Base-by-base conservation (phyloP, 2,113 vertebrate species). In the Guaruba guarouba region DNA sequence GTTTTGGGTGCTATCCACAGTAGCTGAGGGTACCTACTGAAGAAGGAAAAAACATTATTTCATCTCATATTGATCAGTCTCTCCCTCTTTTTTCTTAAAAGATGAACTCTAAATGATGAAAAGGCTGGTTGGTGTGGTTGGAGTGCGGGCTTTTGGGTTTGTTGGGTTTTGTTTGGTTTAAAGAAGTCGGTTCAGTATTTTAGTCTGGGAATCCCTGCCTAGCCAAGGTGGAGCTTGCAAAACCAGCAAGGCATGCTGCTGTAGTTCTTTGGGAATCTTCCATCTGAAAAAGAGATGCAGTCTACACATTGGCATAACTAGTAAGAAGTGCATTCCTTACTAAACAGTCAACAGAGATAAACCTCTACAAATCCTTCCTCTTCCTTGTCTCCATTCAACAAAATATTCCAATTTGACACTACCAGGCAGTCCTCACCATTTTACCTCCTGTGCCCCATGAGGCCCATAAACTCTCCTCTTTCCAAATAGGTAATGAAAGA, bases 401-500 rank as follows among this genome's bases (percentile, higher is more conserved):
- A 33, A 68, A 8, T 3, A 10, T 6, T 2, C 25, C 19, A 51
- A 27, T 33, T 7, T 43, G 63, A 6, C 24, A 13, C 35, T 43
- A 9, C 6, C 4, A 12, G n/a, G 59, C 29, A 66, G 29, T 15
- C 16, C 57, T 39, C 57, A 23, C 17, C 57, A 49, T 77, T 44
- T 3, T 44, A 15, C 27, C 57, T 13, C 11, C 57, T 33, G 57
- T 18, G 31, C 31, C 52, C 41, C 7, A 27, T 3, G 17, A 27
- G n/a, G 44, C 48, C 71, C 37, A 13, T 14, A 18, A 13, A 33
- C 57, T 16, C 20, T 41, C 16, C 57, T 43, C 73, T 23, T 25
- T 46, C 59, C 70, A 15, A 12, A 16, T 0, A 1, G 57, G 13
- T 33, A 10, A 25, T 1, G 13, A 29, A 19, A 39, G 3, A 2